Base-by-base conservation (phyloP, 2,797 vertebrate genomes). In the Gymnocypris eckloni region DNA sequence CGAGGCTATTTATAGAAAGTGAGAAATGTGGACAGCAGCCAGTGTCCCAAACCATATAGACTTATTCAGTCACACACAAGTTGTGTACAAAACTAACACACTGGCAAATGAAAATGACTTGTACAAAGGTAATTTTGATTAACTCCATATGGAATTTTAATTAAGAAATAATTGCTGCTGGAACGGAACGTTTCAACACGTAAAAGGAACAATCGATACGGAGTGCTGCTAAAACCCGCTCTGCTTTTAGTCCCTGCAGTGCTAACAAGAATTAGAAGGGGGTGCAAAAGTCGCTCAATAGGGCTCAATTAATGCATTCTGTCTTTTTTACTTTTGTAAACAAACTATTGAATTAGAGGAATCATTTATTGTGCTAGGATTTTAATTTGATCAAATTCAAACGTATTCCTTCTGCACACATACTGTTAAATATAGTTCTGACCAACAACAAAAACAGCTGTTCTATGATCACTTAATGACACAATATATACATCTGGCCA, bases 141-240 rank as follows among this genome's bases (percentile, higher is more conserved):
- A 78, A 22, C 50, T 70, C 56, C 39, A 50, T 33, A 79, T 73
- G 61, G 45, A 43, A 52, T 71, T 83, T 72, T 77, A 71, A 81
- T 82, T 82, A 54, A 50, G 75, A 54, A 79, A 82, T 84, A 86
- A 88, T 88, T 84, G 67, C 4, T 79, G 75, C 54, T 69, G 12
- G 77, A 85, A 75, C 79, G 70, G 54, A 73, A 25, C 33, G 66
- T 79, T 82, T 72, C 61, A 84, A 83, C 83, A 84, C 73, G 54
- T 88, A 83, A 82, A 39, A 54, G 54, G 59, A 20, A 54, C 39
- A 77, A 89, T 88, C 81, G 56, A 86, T 87, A 79, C 41, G 45
- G 52, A 84, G 84, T 86, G 90, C 79, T 73, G 75, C 50, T 86
- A 83, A 89, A 89, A 80, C 87, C 18, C 79, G 87, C 79, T 82